Evolutionary conservation across 2,113 vertebrate species (phyloP), one percentile per base, ranked within the genome.

Genomic region (Aspidoscelis tigris): DNA sequence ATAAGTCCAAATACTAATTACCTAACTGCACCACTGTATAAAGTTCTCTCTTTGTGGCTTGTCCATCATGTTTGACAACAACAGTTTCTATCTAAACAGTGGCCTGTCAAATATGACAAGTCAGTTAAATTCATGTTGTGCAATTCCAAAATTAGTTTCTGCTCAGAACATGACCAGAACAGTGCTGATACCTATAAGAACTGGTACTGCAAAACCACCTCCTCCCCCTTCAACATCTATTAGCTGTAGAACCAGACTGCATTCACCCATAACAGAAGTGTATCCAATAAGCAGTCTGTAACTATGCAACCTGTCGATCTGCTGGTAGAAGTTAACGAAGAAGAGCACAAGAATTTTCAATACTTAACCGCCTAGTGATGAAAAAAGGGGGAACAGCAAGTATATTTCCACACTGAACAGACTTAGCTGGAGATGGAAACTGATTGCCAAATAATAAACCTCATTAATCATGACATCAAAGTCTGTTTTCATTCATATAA

Each of bases 161-260:
- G 64, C 53, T 80, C 71, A 66, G 83, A 11, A 87, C 8, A 21
- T n/a, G 43, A 74, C 55, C 43, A 7, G 26, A 24, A 55, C 33
- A 21, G 69, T 70, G 14, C n/a, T 24, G 50, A 33, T 55, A 76
- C 5, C 33, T 43, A 55, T 26, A 58, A 1, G 0, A 86, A 22
- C 71, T 65, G 64, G 80, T 74, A 78, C 0, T 55, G 83, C 24
- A 83, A 90, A 88, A 78, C 82, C 87, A 88, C 80, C 4, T 79
- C 64, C 88, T 58, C 53, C 80, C 89, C 84, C 84, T 78, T 89
- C 11, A 0, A 33, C 81, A 24, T 74, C 44, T 4, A 21, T n/a
- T 58, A 11, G 70, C 76, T 61, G 18, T 1, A 0, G 4, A 74
- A 84, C 1, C 0, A 26, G 47, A 50, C 71, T 0, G 2, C 64